Evolutionary conservation across 2,797 vertebrate species (phyloP).

Genomic region (Streptopelia turtur): DNA sequence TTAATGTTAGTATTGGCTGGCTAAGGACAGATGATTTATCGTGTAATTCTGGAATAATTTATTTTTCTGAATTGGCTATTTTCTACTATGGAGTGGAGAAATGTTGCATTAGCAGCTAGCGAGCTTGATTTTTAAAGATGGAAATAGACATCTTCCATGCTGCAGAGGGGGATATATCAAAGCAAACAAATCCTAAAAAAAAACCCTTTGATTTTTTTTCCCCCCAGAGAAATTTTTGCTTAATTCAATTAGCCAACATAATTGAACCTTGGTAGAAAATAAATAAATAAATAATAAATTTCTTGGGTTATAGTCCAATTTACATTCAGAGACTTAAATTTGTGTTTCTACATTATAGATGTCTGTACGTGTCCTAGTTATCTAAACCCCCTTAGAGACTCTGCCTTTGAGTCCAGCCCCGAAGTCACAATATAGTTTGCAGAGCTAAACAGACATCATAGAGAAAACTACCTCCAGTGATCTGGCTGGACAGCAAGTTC

Average conservation of each 20-base stretch:
- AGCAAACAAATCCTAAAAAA: neutral
- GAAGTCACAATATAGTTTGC: neutral
- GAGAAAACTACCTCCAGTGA: neutral
- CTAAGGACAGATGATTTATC: neutral
- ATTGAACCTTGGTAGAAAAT: neutral
- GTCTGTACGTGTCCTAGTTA: neutral
- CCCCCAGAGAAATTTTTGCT: neutral
- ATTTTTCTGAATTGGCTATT: neutral
- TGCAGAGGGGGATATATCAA: neutral
- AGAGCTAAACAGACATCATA: neutral
- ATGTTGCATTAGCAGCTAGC: neutral
- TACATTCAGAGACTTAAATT: neutral
- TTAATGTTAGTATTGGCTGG: slow-evolving; percentile 4
- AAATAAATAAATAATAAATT: neutral
- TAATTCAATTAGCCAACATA: neutral
- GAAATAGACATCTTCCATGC: neutral
- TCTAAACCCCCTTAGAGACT: neutral
- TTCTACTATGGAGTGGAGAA: neutral
- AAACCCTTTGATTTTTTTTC: neutral
- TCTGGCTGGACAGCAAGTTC: neutral
- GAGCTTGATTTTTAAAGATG: neutral
- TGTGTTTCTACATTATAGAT: neutral
- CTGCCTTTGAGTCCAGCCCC: neutral
- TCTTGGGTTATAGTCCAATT: neutral
- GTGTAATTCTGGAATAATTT: neutral